Base-by-base conservation (phyloP, 2,888 invertebrate genomes). In the Chalcis sispes region DNA sequence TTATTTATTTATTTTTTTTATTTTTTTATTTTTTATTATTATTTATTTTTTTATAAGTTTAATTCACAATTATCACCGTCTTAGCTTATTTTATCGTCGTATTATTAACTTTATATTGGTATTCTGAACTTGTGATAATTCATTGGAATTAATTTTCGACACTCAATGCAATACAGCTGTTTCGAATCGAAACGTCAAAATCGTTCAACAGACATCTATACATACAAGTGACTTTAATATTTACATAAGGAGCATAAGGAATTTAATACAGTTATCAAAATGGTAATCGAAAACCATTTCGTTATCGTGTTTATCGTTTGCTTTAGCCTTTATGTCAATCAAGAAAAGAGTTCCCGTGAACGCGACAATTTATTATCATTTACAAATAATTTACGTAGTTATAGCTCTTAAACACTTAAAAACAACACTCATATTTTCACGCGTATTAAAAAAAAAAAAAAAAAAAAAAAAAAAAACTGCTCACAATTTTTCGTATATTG, bases 321-420 rank as follows among this genome's bases (percentile, higher is more conserved):
- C 4, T 10, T 46, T 27, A 25, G 54, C 42, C 40, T n/a, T 36
- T 18, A 40, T 46, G 29, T 61, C 61, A 71, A 71, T 61, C 52
- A 20, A 71, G 70, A 71, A 59, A 70, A 71, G 61, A 71, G 70
- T 71, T 27, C 59, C 48, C 15, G 46, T n/a, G 27, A 52, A 65
- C 20, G 23, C 15, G 23, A 1, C n/a, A 23, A 8, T n/a, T n/a
- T 15, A 42, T 32, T 32, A 32, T 8, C 8, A 5, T 32, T 32
- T 5, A 32, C 3, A 32, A 5, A 32, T 5, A 8, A 32, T 32
- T 32, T 5, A 5, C 8, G 3, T 32, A 5, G 1, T 29, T 42
- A n/a, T 46, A 46, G 4, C 13, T n/a, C n/a, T 27, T 4, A 27
- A 3, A 48, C 29, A 1, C 15, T 46, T 48, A 5, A n/a, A 7